phyloP scores from a whole-genome alignment of 2,113 vertebrate species.

The cat (Felis catus) region DNA sequence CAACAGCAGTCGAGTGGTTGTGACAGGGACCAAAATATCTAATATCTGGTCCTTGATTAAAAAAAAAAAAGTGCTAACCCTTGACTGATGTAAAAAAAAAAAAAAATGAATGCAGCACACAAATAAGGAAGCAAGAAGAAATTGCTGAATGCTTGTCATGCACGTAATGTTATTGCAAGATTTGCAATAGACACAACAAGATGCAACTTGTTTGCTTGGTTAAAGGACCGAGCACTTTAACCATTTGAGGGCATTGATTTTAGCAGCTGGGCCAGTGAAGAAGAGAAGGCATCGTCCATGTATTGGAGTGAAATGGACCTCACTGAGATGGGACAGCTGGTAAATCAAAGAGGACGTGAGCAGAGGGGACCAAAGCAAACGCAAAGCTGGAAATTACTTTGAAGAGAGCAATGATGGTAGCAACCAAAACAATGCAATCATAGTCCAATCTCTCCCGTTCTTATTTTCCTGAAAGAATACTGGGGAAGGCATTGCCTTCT shows the following conservation, averaged over 20 bases:
- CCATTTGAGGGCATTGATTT: not conserved
- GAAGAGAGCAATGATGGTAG: not conserved
- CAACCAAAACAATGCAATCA: not conserved
- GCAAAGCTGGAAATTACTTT: not conserved
- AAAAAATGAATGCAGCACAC: not conserved
- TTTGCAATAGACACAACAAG: not conserved
- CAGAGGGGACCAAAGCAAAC: not conserved
- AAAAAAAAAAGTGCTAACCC: not conserved
- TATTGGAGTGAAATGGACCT: not conserved
- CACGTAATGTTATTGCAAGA: not conserved
- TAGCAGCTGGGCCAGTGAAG: not conserved
- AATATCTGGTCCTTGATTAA: not conserved
- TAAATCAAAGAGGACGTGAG: not conserved
- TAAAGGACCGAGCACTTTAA: not conserved
- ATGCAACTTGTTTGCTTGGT: not conserved
- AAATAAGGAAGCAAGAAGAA: not conserved
- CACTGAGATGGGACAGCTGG: not conserved
- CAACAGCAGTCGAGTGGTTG: not conserved
- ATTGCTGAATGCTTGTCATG: not conserved
- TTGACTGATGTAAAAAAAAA: not conserved
- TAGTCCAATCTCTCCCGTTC: not conserved
- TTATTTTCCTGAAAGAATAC: not conserved
- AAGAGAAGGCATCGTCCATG: not conserved
- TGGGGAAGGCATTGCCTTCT: not conserved
- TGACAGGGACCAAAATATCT: not conserved